Evolutionary conservation across 2,888 invertebrate genomes (phyloP).

Genomic region (Linnaemya vulpina): DNA sequence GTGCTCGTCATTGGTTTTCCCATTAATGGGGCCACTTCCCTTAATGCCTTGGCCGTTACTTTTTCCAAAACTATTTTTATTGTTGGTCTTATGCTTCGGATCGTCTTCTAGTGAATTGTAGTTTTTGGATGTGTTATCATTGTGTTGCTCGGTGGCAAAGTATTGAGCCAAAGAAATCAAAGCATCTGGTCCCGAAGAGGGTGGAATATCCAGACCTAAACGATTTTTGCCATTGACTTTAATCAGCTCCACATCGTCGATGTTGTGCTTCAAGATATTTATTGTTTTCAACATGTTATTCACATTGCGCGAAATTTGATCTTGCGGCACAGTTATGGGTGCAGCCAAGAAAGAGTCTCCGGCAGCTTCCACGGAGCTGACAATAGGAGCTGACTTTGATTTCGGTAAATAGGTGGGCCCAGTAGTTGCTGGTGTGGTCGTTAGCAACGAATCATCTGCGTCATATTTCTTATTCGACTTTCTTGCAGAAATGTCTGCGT

Average conservation of each 20-base stretch:
- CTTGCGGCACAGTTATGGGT: constrained; percentile 74
- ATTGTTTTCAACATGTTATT: constrained; percentile 88
- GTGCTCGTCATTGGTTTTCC: neutral
- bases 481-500: constrained; percentile 69
- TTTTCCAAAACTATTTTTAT: constrained; percentile 12
- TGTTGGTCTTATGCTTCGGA: constrained; percentile 6
- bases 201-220: constrained; percentile 87
- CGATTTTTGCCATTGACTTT: constrained; percentile 83
- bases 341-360: constrained; percentile 77
- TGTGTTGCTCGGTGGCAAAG: constrained; percentile 85
- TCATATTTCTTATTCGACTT: constrained; percentile 72
- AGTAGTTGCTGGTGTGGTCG: constrained; percentile 76
- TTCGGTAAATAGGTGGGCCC: constrained; percentile 76
- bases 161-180: constrained; percentile 91
- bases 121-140: constrained; percentile 27
- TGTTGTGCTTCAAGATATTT: constrained; percentile 85
- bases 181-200: constrained; percentile 90
- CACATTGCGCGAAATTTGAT: constrained; percentile 86
- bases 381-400: constrained; percentile 65
- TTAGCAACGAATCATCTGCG: constrained; percentile 74
- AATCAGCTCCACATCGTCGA: constrained; percentile 83
- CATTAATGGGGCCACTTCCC: neutral
- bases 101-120: constrained; percentile 45
- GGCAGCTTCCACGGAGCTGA: constrained; percentile 68
- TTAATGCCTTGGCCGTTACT: neutral